Evolutionary conservation across 2,113 vertebrate genomes (phyloP), one percentile per base, ranked within the genome.

Genomic region (Edolisoma coerulescens): DNA sequence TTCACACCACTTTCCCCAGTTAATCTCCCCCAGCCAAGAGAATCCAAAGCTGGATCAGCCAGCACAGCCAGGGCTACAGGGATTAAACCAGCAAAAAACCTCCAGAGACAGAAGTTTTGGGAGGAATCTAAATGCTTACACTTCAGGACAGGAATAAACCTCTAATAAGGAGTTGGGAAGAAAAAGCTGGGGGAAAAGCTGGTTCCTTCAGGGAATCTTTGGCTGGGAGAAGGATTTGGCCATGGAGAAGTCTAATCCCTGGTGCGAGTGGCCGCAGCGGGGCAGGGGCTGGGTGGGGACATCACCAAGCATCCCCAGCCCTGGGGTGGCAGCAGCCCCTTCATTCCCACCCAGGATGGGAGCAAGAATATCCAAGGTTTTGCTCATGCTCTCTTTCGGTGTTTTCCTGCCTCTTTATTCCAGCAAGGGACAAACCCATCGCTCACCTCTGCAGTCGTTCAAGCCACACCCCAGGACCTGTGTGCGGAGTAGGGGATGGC

Each of bases 221-320:
- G 75, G 13, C 57, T 41, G 33, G 41, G 50, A 49, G 50, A 63
- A 44, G 52, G 61, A 45, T 82, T 75, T 47, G 28, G 7, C 44
- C 45, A 4, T 1, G 2, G 9, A 56, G 20, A 63, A 50, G 9
- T 19, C 39, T 16, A 39, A 68, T 27, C 27, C 49, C 50, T 16
- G 2, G 1, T 13, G 27, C 0, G 0, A 54, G 71, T 2, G 1
- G 39, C 42, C 1, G 1, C 32, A 3, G 33, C 2, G 1, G 61
- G 44, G 14, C 37, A n/a, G 9, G 26, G n/a, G n/a, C 23, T 44
- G 71, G 23, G 47, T 19, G 15, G 20, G 42, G 61, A 8, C 18
- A 20, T 32, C 6, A 2, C 28, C 1, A 16, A 73, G 54, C 16
- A 59, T 13, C 52, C 56, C 52, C 42, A 63, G 67, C n/a, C n/a